Evolutionary conservation across 2,888 invertebrate genomes (phyloP).

Genomic region (Apocheima hispidaria): DNA sequence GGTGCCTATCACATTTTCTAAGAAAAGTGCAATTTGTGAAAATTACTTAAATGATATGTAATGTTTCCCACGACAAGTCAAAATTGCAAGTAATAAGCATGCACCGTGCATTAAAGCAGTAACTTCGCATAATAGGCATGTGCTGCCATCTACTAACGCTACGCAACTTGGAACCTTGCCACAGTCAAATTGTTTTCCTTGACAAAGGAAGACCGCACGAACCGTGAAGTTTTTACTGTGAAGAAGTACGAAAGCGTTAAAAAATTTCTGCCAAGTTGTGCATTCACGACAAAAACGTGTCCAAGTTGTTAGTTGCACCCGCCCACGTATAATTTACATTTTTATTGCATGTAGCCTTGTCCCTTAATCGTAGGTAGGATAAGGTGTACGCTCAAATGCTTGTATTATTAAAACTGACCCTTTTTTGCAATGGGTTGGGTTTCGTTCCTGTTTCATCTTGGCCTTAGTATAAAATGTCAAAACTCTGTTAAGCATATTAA

Average conservation of each 20-base stretch:
- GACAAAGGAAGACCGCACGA: too few species aligned
- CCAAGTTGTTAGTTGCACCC: constrained; percentile 46
- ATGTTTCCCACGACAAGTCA: constrained; percentile 24
- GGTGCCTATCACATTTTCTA: too few species aligned
- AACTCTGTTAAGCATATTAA: neutral
- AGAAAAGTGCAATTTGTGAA: constrained; percentile 8
- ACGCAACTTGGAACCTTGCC: constrained; percentile 19
- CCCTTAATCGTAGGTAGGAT: constrained; percentile 35
- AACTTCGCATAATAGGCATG: constrained; percentile 28
- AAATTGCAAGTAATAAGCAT: constrained; percentile 38
- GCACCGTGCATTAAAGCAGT: constrained; percentile 31
- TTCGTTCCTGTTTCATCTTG: neutral
- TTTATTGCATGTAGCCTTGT: constrained; percentile 60
- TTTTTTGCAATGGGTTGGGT: constrained; percentile 20
- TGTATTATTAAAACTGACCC: constrained; percentile 5
- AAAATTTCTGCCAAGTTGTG: constrained; percentile 38
- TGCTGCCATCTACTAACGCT: constrained; percentile 16
- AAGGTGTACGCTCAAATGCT: constrained; percentile 14
- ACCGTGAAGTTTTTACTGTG: neutral
- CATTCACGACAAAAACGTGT: constrained; percentile 41
- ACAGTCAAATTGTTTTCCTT: neutral
- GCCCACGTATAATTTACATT: constrained; percentile 62
- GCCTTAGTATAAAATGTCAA: neutral
- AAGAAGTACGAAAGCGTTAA: constrained; percentile 12
- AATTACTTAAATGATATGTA: constrained; percentile 14